A percentile compares a stretch with the other conserved stretches of the same genome.
These are phyloP conservation scores for Samia ricini DNA, from an alignment of 1,140 invertebrate genomes.

Conservation along the genomic window DNA sequence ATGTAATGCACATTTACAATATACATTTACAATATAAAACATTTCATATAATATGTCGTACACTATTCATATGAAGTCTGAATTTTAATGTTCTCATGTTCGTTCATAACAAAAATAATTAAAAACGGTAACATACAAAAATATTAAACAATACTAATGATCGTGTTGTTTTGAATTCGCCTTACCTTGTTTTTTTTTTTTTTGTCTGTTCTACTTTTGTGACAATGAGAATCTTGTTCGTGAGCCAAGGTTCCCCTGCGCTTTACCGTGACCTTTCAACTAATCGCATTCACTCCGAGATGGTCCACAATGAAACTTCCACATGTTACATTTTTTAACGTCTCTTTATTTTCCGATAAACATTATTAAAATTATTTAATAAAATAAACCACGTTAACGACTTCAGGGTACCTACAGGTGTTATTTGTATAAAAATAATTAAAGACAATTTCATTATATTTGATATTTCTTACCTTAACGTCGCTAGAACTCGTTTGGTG, in stretches of 20 bases:
- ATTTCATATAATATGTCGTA: too few relatives aligned
- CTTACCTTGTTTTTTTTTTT: neutral
- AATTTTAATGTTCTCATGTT: neutral
- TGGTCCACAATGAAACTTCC: neutral
- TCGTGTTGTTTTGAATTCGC: neutral
- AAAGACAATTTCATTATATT: too few relatives aligned
- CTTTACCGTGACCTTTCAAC: neutral
- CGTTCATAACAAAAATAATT: neutral
- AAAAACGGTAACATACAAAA: neutral
- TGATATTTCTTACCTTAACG: neutral
- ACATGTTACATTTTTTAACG: neutral
- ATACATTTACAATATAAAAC: too few relatives aligned
- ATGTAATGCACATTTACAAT: too few relatives aligned
- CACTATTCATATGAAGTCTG: too few relatives aligned
- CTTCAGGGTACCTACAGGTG: too few relatives aligned
- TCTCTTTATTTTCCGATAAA: neutral
- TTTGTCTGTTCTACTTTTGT: neutral
- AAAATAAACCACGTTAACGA: too few relatives aligned
- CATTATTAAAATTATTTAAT: neutral
- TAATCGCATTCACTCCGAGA: neutral
- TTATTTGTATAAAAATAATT: too few relatives aligned
- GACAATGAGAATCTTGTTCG: neutral
- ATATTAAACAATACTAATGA: neutral
- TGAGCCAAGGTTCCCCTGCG: neutral
- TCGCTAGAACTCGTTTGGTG: neutral